phyloP scores from a whole-genome alignment of 2,888 invertebrate genomes.

The Mythimna albipuncta region DNA sequence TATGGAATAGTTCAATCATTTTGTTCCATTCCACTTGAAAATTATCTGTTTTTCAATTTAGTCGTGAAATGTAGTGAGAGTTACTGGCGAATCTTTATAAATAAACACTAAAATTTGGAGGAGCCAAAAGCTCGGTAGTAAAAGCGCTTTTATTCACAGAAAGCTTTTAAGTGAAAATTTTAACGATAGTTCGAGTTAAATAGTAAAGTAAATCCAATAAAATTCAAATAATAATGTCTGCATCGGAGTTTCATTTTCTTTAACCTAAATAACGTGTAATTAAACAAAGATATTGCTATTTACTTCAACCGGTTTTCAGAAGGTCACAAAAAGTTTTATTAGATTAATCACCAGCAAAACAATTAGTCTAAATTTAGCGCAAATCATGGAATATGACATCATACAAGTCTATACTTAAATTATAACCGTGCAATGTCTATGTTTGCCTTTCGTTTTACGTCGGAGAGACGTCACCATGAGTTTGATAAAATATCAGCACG shows the following conservation, averaged over 20 bases:
- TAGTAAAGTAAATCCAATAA: constrained; percentile 1
- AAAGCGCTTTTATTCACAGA: constrained; percentile 33
- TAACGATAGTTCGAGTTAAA: constrained; percentile 18
- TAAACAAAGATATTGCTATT: not conserved
- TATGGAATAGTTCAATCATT: not conserved
- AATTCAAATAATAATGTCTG: not conserved
- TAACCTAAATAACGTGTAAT: not conserved
- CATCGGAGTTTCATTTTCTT: constrained; percentile 11
- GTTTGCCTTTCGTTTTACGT: constrained; percentile 29
- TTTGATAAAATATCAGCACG: constrained; percentile 24
- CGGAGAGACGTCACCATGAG: constrained; percentile 20
- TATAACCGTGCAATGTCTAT: constrained; percentile 3
- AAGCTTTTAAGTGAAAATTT: constrained; percentile 34
- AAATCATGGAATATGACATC: constrained; percentile 28
- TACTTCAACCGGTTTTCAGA: not conserved
- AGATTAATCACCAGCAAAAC: not conserved
- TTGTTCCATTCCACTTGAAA: not conserved
- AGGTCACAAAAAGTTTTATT: constrained; percentile 16
- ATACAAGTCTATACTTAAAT: constrained; percentile 14
- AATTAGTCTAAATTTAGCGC: constrained; percentile 3
- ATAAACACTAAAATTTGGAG: constrained; percentile 40
- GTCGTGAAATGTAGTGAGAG: constrained; percentile 19
- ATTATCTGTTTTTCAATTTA: constrained; percentile 16
- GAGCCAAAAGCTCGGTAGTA: constrained; percentile 21
- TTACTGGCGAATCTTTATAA: constrained; percentile 38